Conservation (phyloP, 2,888 invertebrate species). For the Osedax frankpressi region DNA sequence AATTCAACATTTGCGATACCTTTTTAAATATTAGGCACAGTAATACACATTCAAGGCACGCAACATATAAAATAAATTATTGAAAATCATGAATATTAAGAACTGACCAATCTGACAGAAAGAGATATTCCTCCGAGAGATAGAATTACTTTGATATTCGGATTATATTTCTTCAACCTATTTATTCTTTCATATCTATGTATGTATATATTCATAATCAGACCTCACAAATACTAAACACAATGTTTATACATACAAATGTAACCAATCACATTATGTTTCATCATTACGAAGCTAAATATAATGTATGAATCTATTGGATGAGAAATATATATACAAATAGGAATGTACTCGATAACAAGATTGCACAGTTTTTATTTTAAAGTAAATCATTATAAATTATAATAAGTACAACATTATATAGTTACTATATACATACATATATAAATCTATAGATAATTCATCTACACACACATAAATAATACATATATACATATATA, state of each 20-base stretch:
- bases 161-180: neutral
- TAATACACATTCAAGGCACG: no score
- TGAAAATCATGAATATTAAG: neutral
- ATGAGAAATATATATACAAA: no score
- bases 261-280: neutral
- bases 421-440: neutral
- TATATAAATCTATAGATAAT: neutral
- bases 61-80: neutral
- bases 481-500: no score
- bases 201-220: neutral
- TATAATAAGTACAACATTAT: no score
- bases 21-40: no score
- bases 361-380: no score
- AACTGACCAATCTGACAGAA: neutral
- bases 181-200: constrained; percentile 1
- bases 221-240: neutral
- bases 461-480: no score
- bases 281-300: neutral
- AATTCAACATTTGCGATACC: constrained; percentile 4
- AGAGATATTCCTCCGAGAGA: constrained; percentile 3
- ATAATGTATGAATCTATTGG: no score
- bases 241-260: neutral
- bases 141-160: neutral
- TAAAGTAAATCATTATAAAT: no score
- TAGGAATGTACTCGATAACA: no score